Conservation (phyloP, 1,140 invertebrate species). For the Marisa cornuarietis region DNA sequence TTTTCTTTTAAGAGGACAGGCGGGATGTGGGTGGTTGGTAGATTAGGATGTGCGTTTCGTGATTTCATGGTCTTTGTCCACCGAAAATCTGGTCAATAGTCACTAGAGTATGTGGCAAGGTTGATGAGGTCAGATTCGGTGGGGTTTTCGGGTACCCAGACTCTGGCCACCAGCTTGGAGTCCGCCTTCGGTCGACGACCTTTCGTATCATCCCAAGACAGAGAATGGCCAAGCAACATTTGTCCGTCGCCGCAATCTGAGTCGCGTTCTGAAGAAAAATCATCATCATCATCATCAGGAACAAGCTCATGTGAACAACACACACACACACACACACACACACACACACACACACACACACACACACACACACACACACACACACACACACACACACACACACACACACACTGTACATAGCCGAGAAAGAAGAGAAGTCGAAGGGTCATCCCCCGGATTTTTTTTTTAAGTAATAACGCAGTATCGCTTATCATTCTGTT, state of each 20-base stretch:
- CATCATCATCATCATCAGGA: background rate
- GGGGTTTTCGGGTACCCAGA: slow-evolving; percentile 34
- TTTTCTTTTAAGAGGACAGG: no score
- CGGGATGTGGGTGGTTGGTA: background rate
- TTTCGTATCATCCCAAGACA: slow-evolving; percentile 26
- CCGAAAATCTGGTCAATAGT: slow-evolving; percentile 1
- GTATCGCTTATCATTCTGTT: no score
- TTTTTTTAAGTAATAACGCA: no score
- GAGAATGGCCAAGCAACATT: slow-evolving; percentile 30
- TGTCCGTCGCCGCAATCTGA: slow-evolving; percentile 13
- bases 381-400: no score
- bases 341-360: no score
- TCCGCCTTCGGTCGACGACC: slow-evolving; percentile 8
- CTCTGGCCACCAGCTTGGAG: slow-evolving; percentile 29
- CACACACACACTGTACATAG: no score
- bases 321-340: no score
- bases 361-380: no score
- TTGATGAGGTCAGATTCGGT: slow-evolving; percentile 34
- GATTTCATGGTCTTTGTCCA: background rate
- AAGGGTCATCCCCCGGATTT: no score
- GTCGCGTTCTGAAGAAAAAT: background rate
- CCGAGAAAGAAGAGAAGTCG: no score
- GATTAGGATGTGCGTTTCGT: background rate
- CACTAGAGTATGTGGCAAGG: slow-evolving; percentile 18
- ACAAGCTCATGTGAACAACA: no score